Evolutionary conservation across 2,797 vertebrate species (phyloP).

Genomic region (Takifugu rubripes): DNA sequence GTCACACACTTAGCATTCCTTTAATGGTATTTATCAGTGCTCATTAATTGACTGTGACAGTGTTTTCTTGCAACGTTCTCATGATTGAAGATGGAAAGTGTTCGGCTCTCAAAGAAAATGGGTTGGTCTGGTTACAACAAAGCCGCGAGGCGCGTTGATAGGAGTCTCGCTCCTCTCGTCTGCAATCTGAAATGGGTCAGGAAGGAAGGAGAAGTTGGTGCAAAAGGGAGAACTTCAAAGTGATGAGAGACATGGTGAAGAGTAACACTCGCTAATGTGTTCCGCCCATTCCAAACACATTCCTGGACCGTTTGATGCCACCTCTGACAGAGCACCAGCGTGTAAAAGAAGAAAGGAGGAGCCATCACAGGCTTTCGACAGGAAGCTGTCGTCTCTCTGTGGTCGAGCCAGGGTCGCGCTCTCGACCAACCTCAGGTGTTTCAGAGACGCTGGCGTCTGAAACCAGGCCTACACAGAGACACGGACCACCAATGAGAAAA

Average conservation of each 20-base stretch:
- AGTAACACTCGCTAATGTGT: constrained; percentile 66
- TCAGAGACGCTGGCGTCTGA: constrained; percentile 4
- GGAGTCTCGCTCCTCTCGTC: constrained; percentile 26
- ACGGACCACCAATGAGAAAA: too few relatives aligned
- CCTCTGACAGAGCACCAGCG: constrained; percentile 54
- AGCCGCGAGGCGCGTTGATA: constrained; percentile 11
- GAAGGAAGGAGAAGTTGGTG: constrained; percentile 33
- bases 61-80: constrained; percentile 28
- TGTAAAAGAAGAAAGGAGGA: constrained; percentile 22
- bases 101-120: not conserved
- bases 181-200: constrained; percentile 63
- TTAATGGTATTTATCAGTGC: constrained; percentile 30
- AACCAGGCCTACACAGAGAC: not conserved
- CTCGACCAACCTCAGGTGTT: constrained; percentile 37
- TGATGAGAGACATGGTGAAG: constrained; percentile 63
- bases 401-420: constrained; percentile 35
- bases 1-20: constrained; percentile 16
- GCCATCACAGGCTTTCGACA: constrained; percentile 65
- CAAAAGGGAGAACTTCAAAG: constrained; percentile 57
- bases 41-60: constrained; percentile 21
- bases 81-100: constrained; percentile 10
- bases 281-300: constrained; percentile 68
- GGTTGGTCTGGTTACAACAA: constrained; percentile 6
- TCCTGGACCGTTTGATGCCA: constrained; percentile 68
- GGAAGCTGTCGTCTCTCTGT: constrained; percentile 43